Conservation (phyloP, 2,888 invertebrate genomes). For the Heliconius cydno region DNA sequence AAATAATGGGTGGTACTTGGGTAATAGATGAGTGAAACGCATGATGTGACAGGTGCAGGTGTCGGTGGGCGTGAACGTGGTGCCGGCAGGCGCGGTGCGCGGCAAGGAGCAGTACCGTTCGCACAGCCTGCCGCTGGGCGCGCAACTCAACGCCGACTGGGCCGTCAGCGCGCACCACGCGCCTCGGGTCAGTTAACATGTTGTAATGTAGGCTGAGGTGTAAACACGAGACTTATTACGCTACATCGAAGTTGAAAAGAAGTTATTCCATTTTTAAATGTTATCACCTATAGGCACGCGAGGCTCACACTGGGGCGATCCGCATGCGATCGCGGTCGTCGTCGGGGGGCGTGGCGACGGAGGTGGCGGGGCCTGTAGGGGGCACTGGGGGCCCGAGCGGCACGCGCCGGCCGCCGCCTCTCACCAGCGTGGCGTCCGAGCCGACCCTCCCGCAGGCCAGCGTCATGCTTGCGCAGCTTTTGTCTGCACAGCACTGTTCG, state of each 20-base stretch:
- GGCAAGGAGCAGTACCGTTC: conserved; percentile 84
- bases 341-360: conserved; percentile 80
- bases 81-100: conserved; percentile 43
- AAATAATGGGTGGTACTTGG: background rate
- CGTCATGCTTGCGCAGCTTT: conserved; percentile 92
- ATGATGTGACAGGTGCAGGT: conserved; percentile 44
- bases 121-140: conserved; percentile 85
- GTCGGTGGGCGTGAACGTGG: conserved; percentile 40
- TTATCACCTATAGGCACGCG: conserved; percentile 60
- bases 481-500: conserved; percentile 87
- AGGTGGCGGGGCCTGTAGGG: conserved; percentile 74
- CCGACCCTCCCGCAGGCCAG: conserved; percentile 88
- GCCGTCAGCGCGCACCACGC: conserved; percentile 68
- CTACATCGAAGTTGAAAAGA: background rate
- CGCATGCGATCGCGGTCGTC: conserved; percentile 74
- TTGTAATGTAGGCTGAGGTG: background rate
- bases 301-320: conserved; percentile 59
- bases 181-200: conserved; percentile 46
- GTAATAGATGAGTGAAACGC: background rate
- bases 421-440: conserved; percentile 90
- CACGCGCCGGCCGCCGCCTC: conserved; percentile 80
- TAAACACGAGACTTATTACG: conserved; percentile 31
- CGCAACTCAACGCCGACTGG: conserved; percentile 80
- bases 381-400: conserved; percentile 23
- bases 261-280: too few relatives aligned